Conservation (phyloP, 2,888 invertebrate genomes). For the Caenorhabditis wallacei region DNA sequence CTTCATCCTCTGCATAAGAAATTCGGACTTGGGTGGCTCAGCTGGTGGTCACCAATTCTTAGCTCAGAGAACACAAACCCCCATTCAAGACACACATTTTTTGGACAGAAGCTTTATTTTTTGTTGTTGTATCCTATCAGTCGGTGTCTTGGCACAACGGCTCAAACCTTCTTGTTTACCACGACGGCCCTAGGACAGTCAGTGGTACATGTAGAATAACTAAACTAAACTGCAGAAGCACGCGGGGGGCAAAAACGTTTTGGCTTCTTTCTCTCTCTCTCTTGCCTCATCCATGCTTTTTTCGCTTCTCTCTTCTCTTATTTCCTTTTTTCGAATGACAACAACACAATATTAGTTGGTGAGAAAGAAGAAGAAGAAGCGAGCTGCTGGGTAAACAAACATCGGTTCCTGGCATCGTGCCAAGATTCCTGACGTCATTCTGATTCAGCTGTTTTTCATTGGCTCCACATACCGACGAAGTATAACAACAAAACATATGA, state of each 20-base stretch:
- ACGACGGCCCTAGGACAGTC: conserved; percentile 37
- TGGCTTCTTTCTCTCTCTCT: conserved; percentile 6
- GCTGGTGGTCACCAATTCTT: conserved; percentile 14
- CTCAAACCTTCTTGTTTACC: conserved; percentile 47
- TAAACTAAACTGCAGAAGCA: conserved; percentile 51
- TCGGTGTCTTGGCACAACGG: conserved; percentile 43
- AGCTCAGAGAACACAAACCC: conserved; percentile 20
- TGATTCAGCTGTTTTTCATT: not conserved
- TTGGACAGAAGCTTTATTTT: conserved; percentile 10
- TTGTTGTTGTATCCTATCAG: conserved; percentile 59
- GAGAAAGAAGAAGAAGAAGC: conserved; percentile 9
- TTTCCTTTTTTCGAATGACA: conserved; percentile 49
- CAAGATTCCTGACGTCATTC: conserved; percentile 36
- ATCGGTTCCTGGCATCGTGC: conserved; percentile 39
- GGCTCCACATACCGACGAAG: not conserved
- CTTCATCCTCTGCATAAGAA: not conserved
- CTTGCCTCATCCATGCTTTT: not conserved
- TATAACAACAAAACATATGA: conserved; percentile 3
- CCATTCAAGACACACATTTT: conserved; percentile 34
- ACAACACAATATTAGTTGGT: conserved; percentile 57
- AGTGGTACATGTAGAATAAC: conserved; percentile 55
- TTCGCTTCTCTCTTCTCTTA: conserved; percentile 20
- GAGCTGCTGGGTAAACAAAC: conserved; percentile 51
- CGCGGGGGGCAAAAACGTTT: conserved; percentile 27
- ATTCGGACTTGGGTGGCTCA: conserved; percentile 18